phyloP scores from a whole-genome alignment of 92 coral and sea anemone species.

The Diadumene lineata region DNA sequence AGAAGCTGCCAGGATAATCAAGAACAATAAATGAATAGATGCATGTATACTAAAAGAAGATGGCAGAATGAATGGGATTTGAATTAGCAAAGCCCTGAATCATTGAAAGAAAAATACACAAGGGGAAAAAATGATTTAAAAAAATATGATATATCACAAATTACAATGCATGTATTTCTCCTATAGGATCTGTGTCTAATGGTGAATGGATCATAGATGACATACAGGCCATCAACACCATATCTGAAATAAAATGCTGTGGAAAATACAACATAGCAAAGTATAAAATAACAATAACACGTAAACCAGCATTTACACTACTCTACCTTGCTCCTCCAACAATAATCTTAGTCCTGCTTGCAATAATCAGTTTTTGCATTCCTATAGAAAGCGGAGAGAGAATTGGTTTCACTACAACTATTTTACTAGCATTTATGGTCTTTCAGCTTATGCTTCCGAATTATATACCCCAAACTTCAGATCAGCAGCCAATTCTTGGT shows the following conservation, averaged over 20 bases:
- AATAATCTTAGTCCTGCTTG: slow-evolving; percentile 42
- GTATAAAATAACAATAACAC: slow-evolving; percentile 42
- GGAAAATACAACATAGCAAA: slow-evolving; percentile 37
- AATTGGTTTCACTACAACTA: slow-evolving; percentile 71
- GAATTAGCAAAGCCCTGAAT: neutral
- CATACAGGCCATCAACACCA: slow-evolving; percentile 6
- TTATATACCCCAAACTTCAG: slow-evolving; percentile 61
- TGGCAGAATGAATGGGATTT: neutral
- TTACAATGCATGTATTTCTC: neutral
- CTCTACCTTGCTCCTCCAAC: slow-evolving; percentile 61
- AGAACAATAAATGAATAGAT: neutral
- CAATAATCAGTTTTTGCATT: slow-evolving; percentile 60
- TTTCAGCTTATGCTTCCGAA: slow-evolving; percentile 65
- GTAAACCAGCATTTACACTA: slow-evolving; percentile 48
- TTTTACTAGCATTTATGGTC: slow-evolving; percentile 71
- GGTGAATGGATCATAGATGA: slow-evolving; percentile 59
- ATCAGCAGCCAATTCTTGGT: slow-evolving; percentile 62
- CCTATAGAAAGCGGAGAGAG: slow-evolving; percentile 80
- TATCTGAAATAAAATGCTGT: slow-evolving; percentile 41
- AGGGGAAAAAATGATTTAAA: too few species aligned
- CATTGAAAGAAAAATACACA: neutral
- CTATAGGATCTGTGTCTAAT: slow-evolving; percentile 48
- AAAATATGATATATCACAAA: neutral
- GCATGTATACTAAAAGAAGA: neutral
- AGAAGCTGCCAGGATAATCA: too few species aligned